phyloP scores from a whole-genome alignment of 2,113 vertebrate genomes.

The Pampusana beccarii region DNA sequence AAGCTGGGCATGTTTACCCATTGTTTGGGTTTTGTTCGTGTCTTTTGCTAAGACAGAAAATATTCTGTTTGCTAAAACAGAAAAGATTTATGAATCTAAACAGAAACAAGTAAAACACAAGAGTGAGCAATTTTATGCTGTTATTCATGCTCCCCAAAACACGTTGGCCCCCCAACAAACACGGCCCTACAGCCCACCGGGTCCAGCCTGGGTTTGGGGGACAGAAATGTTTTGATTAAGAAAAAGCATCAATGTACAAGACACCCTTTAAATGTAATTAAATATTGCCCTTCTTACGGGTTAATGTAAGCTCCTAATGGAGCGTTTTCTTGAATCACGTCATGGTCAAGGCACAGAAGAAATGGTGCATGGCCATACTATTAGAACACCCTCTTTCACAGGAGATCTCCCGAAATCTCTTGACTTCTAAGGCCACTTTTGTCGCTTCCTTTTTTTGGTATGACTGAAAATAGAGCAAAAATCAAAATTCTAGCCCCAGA shows the following conservation, averaged over 20 bases:
- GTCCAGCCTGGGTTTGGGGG: not conserved
- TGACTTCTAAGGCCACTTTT: not conserved
- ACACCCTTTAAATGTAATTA: not conserved
- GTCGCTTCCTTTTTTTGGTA: accelerated
- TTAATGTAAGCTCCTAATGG: not conserved
- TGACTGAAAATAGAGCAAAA: not conserved
- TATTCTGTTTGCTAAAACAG: not conserved
- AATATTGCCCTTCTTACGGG: not conserved
- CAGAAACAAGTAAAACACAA: not conserved
- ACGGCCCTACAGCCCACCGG: not conserved
- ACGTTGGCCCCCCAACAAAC: not conserved
- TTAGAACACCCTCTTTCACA: not conserved
- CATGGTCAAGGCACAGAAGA: not conserved
- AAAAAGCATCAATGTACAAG: not conserved
- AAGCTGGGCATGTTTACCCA: not conserved
- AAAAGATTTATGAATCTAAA: not conserved
- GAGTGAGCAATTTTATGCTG: not conserved
- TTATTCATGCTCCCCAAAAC: not conserved
- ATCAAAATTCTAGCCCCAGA: not conserved
- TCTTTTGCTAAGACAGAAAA: not conserved
- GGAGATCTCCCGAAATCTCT: not conserved
- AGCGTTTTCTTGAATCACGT: not conserved
- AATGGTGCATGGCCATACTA: not conserved
- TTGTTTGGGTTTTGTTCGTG: not conserved
- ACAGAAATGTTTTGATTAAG: not conserved